A percentile compares a stretch with the other conserved stretches of the same genome.
Evolutionary conservation across 2,113 vertebrate species (phyloP).

Genomic region (Pteruthius melanotis): DNA sequence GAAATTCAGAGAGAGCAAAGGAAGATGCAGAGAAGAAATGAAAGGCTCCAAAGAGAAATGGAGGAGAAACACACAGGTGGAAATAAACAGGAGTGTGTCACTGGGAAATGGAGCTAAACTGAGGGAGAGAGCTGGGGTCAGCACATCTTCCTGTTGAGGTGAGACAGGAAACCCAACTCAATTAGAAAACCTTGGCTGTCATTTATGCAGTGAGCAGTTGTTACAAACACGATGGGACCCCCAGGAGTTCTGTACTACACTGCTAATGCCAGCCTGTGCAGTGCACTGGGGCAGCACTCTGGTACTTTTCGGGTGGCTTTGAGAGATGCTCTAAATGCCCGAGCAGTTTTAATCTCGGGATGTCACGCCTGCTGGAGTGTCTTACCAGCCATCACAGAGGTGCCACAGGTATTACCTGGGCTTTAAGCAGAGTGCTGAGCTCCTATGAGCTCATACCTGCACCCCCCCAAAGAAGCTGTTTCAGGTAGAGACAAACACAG

Average conservation of each 20-base stretch:
- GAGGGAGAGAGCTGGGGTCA: background rate
- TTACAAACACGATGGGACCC: background rate
- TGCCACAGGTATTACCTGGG: background rate
- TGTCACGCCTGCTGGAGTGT: background rate
- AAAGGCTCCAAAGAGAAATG: constrained; percentile 77
- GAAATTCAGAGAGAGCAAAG: constrained; percentile 70
- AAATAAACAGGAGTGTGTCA: constrained; percentile 65
- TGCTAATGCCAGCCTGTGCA: background rate
- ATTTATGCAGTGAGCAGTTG: rapidly evolving
- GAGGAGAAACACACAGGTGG: constrained; percentile 78
- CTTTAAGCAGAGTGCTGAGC: background rate
- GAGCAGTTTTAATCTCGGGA: background rate
- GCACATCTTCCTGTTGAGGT: background rate
- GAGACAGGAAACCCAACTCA: background rate
- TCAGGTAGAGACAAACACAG: background rate
- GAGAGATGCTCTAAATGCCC: background rate
- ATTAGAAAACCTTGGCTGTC: background rate
- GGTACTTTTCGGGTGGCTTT: background rate
- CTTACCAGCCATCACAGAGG: background rate
- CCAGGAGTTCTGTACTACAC: background rate
- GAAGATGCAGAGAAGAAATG: constrained; percentile 74
- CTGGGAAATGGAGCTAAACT: background rate
- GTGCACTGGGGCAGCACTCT: rapidly evolving
- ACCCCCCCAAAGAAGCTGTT: background rate
- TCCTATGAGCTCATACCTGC: background rate